phyloP scores from a whole-genome alignment of 2,113 vertebrate species.

The Romanogobio albipinnatus region DNA sequence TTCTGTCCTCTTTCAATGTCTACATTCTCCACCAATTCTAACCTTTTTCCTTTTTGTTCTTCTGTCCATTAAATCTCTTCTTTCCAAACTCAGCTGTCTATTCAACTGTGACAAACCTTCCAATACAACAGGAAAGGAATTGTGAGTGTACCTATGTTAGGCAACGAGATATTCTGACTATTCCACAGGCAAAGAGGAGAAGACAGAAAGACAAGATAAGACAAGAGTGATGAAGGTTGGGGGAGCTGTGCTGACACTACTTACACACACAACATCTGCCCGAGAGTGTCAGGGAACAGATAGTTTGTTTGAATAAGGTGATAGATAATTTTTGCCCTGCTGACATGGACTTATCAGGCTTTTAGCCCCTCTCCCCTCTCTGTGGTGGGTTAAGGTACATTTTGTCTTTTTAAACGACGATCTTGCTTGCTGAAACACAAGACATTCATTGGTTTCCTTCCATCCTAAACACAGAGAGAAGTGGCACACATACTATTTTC shows the following conservation, averaged over 20 bases:
- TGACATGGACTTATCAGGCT: slow-evolving; percentile 78
- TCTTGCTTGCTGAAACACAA: slow-evolving; percentile 59
- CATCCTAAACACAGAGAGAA: slow-evolving; percentile 15
- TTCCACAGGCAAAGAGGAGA: slow-evolving; percentile 64
- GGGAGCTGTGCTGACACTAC: slow-evolving; percentile 62
- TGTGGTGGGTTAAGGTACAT: slow-evolving; percentile 69
- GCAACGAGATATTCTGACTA: slow-evolving; percentile 6
- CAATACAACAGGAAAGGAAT: background rate
- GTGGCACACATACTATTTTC: slow-evolving; percentile 12
- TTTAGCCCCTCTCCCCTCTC: slow-evolving; percentile 64
- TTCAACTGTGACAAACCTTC: background rate
- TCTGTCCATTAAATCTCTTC: background rate
- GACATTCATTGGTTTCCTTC: slow-evolving; percentile 63
- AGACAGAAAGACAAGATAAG: slow-evolving; percentile 71
- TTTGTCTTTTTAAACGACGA: slow-evolving; percentile 51
- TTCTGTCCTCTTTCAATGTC: background rate
- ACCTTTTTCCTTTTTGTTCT: background rate
- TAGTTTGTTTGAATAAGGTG: slow-evolving; percentile 79
- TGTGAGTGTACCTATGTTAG: background rate
- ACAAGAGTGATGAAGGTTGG: slow-evolving; percentile 75
- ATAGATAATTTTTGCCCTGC: slow-evolving; percentile 83
- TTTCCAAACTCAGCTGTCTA: background rate
- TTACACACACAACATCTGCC: slow-evolving; percentile 34
- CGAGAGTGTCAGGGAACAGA: slow-evolving; percentile 57
- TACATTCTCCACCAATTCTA: background rate